Evolutionary conservation across 2,797 vertebrate genomes (phyloP).

Genomic region (Danionella dracula): DNA sequence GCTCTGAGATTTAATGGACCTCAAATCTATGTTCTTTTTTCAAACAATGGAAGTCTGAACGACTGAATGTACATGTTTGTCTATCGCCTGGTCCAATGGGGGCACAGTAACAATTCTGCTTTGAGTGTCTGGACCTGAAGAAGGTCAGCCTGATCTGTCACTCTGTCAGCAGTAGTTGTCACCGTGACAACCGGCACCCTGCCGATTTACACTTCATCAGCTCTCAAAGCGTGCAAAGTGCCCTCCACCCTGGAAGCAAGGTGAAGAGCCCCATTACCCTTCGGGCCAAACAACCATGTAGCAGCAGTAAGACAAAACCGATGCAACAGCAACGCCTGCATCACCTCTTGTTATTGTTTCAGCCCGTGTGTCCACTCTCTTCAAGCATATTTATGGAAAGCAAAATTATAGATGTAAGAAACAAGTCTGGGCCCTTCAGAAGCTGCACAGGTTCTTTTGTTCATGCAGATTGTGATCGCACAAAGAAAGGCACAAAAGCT

Average conservation of each 20-base stretch:
- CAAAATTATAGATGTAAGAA: constrained; percentile 1
- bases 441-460: constrained; percentile 24
- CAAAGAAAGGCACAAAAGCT: background rate
- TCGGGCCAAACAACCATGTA: constrained; percentile 59
- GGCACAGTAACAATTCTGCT: constrained; percentile 16
- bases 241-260: constrained; percentile 65
- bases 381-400: background rate
- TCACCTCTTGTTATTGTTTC: constrained; percentile 49
- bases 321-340: constrained; percentile 46
- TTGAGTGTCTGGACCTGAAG: constrained; percentile 32
- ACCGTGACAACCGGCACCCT: constrained; percentile 64
- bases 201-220: constrained; percentile 63
- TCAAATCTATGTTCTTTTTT: too few species aligned
- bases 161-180: constrained; percentile 58
- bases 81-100: constrained; percentile 3
- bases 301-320: constrained; percentile 48
- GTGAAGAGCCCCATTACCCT: constrained; percentile 67
- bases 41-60: too few species aligned
- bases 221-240: constrained; percentile 51
- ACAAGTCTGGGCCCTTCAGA: constrained; percentile 12
- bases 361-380: constrained; percentile 1
- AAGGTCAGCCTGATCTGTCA: constrained; percentile 66
- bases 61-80: too few species aligned
- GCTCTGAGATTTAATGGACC: too few species aligned
- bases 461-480: background rate